Evolutionary conservation across 2,888 invertebrate genomes (phyloP), one percentile per base, ranked within the genome.

Genomic region (Lingula anatina): DNA sequence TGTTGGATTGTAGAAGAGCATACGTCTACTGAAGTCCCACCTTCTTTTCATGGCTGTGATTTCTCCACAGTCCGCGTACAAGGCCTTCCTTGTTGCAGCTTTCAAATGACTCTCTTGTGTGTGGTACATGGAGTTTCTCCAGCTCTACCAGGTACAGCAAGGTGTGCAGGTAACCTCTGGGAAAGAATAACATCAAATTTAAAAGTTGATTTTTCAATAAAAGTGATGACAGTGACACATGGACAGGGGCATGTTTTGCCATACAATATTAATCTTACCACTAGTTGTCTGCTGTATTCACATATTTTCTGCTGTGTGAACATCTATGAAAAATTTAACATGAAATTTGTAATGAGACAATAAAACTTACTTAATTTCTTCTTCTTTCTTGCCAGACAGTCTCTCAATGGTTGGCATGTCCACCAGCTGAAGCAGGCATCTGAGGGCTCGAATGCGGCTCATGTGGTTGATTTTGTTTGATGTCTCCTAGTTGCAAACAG

Each of bases 51-150:
- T 69, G 66, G 38, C 61, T 65, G 54, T 71, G 69, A 44, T 65
- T 70, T 26, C 63, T 64, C 69, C 67, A 70, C 46, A 71, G 62
- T 5, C 66, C 62, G 46, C 58, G 62, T 2, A 68, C 61, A 2
- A 70, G 60, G 4, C 64, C 65, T 18, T 63, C 64, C 47, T 71
- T 71, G 53, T 68, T 65, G 45, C 65, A 64, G 23, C 59, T 56
- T 21, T 54, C 47, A 49, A 71, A 69, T 2, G 62, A 60, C 25
- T 61, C 49, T 27, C 59, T 57, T 0, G 66, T 62, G 44, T 68
- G 66, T 5, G 61, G 58, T 39, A 71, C 61, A 46, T 66, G 64
- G 4, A 71, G 59, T 39, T 59, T 62, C 49, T 69, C 70, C 42
- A 71, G 57, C 18, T 66, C 64, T 5, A 60, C 63, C 49, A 71